Percentiles rank a stretch among this genome's conserved stretches.
Conservation (phyloP, 1,140 invertebrate species). For the Periplaneta americana region DNA sequence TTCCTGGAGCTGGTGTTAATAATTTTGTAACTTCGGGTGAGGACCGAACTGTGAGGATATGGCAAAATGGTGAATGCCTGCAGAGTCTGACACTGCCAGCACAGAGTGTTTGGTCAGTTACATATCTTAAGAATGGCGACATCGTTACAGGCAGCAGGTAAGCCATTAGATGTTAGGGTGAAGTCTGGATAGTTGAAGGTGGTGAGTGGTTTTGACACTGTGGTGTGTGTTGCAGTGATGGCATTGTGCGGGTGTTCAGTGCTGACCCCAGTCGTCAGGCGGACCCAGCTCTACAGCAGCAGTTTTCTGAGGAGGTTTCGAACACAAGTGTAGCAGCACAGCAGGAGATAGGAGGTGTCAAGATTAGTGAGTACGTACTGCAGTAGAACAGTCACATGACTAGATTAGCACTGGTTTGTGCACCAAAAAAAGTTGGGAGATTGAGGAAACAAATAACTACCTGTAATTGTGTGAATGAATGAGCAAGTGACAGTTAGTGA, state of each 20-base stretch:
- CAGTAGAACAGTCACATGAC: too few species aligned
- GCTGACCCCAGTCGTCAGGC: constrained; percentile 61
- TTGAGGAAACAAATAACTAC: too few species aligned
- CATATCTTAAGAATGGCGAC: constrained; percentile 76
- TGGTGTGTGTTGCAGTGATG: constrained; percentile 82
- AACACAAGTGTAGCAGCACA: constrained; percentile 50
- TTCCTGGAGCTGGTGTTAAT: constrained; percentile 48
- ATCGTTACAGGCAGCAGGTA: constrained; percentile 79
- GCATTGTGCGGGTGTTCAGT: constrained; percentile 79
- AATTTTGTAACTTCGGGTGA: constrained; percentile 76
- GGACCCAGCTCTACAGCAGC: constrained; percentile 46
- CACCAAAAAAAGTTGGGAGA: too few species aligned
- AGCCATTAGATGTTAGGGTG: too few species aligned
- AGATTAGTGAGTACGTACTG: constrained; percentile 65
- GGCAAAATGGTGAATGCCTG: constrained; percentile 59
- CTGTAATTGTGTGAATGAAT: too few species aligned
- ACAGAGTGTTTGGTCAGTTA: constrained; percentile 85
- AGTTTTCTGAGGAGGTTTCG: constrained; percentile 68
- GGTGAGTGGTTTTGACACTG: too few species aligned
- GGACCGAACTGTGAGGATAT: constrained; percentile 81
- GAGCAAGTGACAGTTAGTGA: too few species aligned
- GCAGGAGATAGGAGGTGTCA: constrained; percentile 73
- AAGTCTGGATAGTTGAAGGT: too few species aligned
- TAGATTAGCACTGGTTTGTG: too few species aligned
- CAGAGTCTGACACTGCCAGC: constrained; percentile 76